phyloP scores from a whole-genome alignment of 1,140 invertebrate species.

The Metaphire vulgaris region DNA sequence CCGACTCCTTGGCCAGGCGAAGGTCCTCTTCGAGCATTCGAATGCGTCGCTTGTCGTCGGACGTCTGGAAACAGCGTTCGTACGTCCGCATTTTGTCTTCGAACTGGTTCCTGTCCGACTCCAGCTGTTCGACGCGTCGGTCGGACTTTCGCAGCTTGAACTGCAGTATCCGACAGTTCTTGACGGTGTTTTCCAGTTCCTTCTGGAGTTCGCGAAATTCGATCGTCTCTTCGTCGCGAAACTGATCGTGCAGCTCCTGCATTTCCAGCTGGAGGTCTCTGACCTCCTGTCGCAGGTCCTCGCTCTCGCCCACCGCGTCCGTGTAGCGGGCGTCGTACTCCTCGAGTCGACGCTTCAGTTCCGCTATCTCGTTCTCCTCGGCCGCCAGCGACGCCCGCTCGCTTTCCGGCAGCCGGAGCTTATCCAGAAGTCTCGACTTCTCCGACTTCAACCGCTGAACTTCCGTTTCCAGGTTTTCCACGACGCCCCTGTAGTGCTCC shows the following conservation, averaged over 20 bases:
- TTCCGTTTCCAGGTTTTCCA: conserved; percentile 26
- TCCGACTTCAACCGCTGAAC: conserved; percentile 17
- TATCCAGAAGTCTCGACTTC: conserved; percentile 31
- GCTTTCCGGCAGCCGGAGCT: conserved; percentile 33
- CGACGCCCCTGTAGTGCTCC: conserved; percentile 69
- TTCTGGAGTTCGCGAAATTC: conserved; percentile 74
- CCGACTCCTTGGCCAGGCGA: conserved; percentile 68
- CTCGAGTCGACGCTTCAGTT: conserved; percentile 22
- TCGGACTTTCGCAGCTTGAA: conserved; percentile 97
- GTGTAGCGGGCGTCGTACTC: conserved; percentile 72
- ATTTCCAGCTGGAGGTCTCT: conserved; percentile 89
- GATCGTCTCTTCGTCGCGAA: conserved; percentile 89
- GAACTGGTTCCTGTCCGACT: conserved; percentile 66
- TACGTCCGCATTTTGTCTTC: conserved; percentile 47
- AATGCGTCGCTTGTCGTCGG: conserved; percentile 44
- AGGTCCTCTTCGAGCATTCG: conserved; percentile 73
- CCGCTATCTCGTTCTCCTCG: conserved; percentile 27
- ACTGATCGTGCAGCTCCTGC: conserved; percentile 96
- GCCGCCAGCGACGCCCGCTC: conserved; percentile 22
- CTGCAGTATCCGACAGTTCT: conserved; percentile 95
- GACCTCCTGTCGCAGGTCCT: conserved; percentile 87
- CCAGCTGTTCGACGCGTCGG: conserved; percentile 76
- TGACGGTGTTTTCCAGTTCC: conserved; percentile 60
- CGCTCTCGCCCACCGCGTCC: conserved; percentile 91
- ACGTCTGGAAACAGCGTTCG: conserved; percentile 44